Conservation (phyloP, 2,888 invertebrate species). For the Poecilus cupreus region DNA sequence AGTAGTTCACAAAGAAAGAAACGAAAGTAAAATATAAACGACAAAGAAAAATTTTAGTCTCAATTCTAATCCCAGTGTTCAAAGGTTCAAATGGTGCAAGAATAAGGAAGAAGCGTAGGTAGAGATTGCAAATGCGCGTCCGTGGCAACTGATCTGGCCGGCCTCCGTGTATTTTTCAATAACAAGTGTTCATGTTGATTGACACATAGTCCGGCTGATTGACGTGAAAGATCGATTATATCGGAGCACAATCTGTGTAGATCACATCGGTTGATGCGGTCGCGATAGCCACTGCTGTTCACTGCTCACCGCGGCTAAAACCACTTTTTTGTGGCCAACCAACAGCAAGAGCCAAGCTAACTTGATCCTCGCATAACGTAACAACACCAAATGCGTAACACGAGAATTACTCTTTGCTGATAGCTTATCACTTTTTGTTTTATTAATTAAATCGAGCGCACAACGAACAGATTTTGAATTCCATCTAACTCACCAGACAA, state of each 20-base stretch:
- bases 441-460: background rate
- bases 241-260: slow-evolving; percentile 73
- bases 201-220: slow-evolving; percentile 73
- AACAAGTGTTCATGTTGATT: slow-evolving; percentile 72
- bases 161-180: slow-evolving; percentile 62
- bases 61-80: no score
- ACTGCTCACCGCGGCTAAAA: slow-evolving; percentile 22
- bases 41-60: no score
- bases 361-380: background rate
- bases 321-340: slow-evolving; percentile 19
- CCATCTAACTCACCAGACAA: no score
- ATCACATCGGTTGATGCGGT: slow-evolving; percentile 67
- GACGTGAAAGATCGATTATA: slow-evolving; percentile 72
- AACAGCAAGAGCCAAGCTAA: background rate
- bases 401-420: background rate
- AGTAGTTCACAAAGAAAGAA: no score
- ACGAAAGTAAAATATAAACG: no score
- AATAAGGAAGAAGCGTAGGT: background rate
- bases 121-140: slow-evolving; percentile 11
- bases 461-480: no score
- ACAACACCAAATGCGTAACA: slow-evolving; percentile 29
- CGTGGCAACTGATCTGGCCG: background rate
- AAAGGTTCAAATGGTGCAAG: no score
- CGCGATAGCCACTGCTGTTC: slow-evolving; percentile 40
- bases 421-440: background rate